Percentiles rank a stretch among this genome's conserved stretches.
Evolutionary conservation across 2,888 invertebrate species (phyloP).

Genomic region (Noctua comes): DNA sequence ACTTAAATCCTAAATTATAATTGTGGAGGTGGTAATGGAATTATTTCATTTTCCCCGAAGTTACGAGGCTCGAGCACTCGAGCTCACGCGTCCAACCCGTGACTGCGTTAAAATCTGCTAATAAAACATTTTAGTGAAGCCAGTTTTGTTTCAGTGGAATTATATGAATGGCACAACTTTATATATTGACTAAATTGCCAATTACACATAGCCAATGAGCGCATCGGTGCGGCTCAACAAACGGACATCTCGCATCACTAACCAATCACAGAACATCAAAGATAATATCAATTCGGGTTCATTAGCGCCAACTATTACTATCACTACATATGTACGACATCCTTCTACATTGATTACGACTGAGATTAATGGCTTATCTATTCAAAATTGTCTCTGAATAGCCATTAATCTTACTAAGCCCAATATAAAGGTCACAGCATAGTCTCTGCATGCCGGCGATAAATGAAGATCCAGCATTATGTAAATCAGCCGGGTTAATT

Average conservation of each 20-base stretch:
- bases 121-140: constrained; percentile 38
- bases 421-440: constrained; percentile 50
- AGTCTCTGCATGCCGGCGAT: constrained; percentile 55
- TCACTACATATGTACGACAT: constrained; percentile 27
- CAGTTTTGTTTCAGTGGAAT: constrained; percentile 31
- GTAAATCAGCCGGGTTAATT: constrained; percentile 58
- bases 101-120: constrained; percentile 27
- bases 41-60: constrained; percentile 42
- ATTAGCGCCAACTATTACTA: constrained; percentile 44
- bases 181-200: constrained; percentile 46
- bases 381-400: constrained; percentile 53
- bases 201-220: constrained; percentile 41
- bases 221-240: constrained; percentile 35
- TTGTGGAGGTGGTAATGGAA: constrained; percentile 44
- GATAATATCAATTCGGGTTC: constrained; percentile 52
- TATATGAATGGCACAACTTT: constrained; percentile 14
- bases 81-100: constrained; percentile 28
- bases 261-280: constrained; percentile 53
- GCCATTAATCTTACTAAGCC: constrained; percentile 57
- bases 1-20: constrained; percentile 47
- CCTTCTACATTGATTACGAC: constrained; percentile 39
- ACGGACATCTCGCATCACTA: constrained; percentile 35
- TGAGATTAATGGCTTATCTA: constrained; percentile 48
- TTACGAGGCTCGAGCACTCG: constrained; percentile 9
- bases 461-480: constrained; percentile 64